These are phyloP conservation scores for Lepilemur ruficaudatus DNA, from an alignment of 2,797 vertebrate species.

Conservation along the genomic window DNA sequence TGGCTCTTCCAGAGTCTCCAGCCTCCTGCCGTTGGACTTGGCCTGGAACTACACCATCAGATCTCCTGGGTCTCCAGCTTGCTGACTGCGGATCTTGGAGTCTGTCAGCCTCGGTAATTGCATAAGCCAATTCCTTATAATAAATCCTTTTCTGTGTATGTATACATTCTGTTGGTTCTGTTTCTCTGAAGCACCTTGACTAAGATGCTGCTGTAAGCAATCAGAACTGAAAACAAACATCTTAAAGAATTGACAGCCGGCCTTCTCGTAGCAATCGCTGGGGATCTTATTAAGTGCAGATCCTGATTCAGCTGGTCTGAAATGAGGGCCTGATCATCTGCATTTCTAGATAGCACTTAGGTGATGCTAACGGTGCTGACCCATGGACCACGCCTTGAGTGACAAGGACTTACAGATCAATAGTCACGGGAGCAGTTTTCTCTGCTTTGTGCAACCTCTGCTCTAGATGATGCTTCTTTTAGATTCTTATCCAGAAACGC, in stretches of 20 bases:
- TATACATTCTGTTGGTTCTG: background rate
- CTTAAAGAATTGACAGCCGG: accelerated
- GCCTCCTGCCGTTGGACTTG: background rate
- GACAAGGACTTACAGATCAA: background rate
- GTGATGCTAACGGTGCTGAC: background rate
- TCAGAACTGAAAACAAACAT: background rate
- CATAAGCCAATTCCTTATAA: background rate
- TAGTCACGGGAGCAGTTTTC: background rate
- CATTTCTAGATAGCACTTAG: background rate
- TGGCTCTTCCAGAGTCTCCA: background rate
- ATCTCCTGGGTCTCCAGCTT: background rate
- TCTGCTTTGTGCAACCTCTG: background rate
- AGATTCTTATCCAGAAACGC: background rate
- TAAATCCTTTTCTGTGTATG: background rate
- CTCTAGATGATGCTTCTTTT: background rate
- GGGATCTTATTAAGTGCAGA: background rate
- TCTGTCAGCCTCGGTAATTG: background rate
- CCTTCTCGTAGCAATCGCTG: background rate
- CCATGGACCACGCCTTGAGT: background rate
- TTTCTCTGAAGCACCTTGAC: background rate
- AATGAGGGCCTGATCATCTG: background rate
- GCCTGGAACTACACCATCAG: background rate
- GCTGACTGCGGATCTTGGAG: background rate
- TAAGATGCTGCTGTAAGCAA: background rate
- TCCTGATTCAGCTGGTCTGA: background rate